These are phyloP conservation scores for Crenichthys baileyi DNA, from an alignment of 2,797 vertebrate genomes.

Conservation along the genomic window DNA sequence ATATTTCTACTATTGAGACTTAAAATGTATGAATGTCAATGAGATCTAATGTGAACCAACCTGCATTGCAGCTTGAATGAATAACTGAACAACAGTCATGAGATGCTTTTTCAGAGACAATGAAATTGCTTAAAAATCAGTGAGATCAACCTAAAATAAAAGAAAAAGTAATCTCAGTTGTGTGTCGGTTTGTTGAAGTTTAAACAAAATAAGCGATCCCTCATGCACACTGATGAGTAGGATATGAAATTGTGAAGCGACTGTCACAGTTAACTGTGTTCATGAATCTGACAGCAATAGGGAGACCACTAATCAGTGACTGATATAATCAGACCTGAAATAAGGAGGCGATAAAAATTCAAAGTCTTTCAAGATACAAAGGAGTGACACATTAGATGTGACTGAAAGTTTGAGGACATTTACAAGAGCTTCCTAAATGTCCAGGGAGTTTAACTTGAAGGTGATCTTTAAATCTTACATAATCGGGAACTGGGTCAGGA, in stretches of 20 bases:
- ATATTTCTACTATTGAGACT: slow-evolving; percentile 82
- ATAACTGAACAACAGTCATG: slow-evolving; percentile 72
- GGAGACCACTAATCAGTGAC: slow-evolving; percentile 30
- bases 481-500: neutral
- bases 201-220: slow-evolving; percentile 7
- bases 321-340: slow-evolving; percentile 59
- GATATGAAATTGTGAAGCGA: slow-evolving; percentile 24
- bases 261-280: slow-evolving; percentile 35
- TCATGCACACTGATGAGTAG: slow-evolving; percentile 17
- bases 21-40: slow-evolving; percentile 83
- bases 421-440: slow-evolving; percentile 10
- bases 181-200: slow-evolving; percentile 60
- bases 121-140: slow-evolving; percentile 78
- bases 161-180: slow-evolving; percentile 65
- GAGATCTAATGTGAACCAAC: slow-evolving; percentile 78
- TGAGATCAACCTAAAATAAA: slow-evolving; percentile 80
- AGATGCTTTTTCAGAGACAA: slow-evolving; percentile 78
- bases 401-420: slow-evolving; percentile 22
- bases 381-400: slow-evolving; percentile 39
- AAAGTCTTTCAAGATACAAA: slow-evolving; percentile 37
- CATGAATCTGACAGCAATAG: slow-evolving; percentile 43
- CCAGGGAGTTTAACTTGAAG: neutral
- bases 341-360: slow-evolving; percentile 41
- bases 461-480: neutral
- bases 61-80: slow-evolving; percentile 81